These are phyloP conservation scores for Agonopterix alstromeriana DNA, from an alignment of 2,888 invertebrate species.

Conservation along the genomic window DNA sequence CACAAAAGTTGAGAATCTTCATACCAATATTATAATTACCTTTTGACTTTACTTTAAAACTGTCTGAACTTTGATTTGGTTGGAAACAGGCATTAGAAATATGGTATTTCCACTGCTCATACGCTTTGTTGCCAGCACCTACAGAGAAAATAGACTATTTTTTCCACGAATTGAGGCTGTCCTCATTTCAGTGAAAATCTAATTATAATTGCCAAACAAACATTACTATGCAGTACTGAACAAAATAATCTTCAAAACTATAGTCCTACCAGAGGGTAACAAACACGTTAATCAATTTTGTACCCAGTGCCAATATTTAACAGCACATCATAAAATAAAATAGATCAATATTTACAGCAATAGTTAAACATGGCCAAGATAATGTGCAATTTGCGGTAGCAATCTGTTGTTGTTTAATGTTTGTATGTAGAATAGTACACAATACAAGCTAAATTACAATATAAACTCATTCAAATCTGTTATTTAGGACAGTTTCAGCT, in stretches of 20 bases:
- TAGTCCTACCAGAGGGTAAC: background rate
- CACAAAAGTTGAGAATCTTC: too few species aligned
- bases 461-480: background rate
- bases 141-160: conserved; percentile 1
- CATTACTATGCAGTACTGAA: conserved; percentile 2
- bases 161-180: conserved; percentile 10
- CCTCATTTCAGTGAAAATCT: conserved; percentile 13
- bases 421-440: too few species aligned
- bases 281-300: background rate
- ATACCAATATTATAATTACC: too few species aligned
- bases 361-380: conserved; percentile 4
- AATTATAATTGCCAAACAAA: conserved; percentile 11
- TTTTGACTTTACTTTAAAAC: too few species aligned
- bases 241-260: background rate
- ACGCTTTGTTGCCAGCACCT: background rate
- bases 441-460: conserved; percentile 3
- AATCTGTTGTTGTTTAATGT: conserved; percentile 3
- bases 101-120: too few species aligned
- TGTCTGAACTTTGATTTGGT: too few species aligned
- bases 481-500: too few species aligned
- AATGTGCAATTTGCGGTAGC: conserved; percentile 7
- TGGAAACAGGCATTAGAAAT: too few species aligned
- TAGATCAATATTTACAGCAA: conserved; percentile 5
- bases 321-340: conserved; percentile 3
- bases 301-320: conserved; percentile 2